These are phyloP conservation scores for Nymphalis io DNA, from an alignment of 1,140 invertebrate genomes.

Conservation along the genomic window DNA sequence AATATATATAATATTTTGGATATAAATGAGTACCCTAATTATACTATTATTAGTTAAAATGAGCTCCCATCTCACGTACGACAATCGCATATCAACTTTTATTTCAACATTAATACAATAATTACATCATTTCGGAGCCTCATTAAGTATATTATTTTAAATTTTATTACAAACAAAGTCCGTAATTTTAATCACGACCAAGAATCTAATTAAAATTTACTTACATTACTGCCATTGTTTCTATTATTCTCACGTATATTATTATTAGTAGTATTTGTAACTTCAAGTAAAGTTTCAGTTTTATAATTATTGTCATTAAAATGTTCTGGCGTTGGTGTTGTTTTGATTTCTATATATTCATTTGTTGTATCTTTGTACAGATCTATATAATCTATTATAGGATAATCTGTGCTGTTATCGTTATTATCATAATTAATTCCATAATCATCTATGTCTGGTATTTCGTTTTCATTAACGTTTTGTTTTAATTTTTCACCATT, in stretches of 20 bases:
- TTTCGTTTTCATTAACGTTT: neutral
- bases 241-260: constrained; percentile 10
- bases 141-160: neutral
- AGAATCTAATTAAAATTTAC: constrained; percentile 25
- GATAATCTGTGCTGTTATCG: constrained; percentile 66
- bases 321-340: constrained; percentile 37
- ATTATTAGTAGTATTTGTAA: neutral
- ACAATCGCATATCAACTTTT: neutral
- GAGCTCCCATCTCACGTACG: neutral
- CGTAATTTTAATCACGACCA: constrained; percentile 3
- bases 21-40: no score
- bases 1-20: no score
- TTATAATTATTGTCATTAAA: constrained; percentile 6
- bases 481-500: neutral
- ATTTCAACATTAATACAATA: neutral
- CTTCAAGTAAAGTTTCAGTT: constrained; percentile 1
- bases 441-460: constrained; percentile 37
- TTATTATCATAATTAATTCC: constrained; percentile 46
- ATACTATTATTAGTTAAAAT: no score
- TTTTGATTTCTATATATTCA: constrained; percentile 48
- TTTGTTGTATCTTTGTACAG: constrained; percentile 71
- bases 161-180: neutral
- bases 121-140: neutral
- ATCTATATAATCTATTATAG: constrained; percentile 67
- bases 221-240: constrained; percentile 28